Evolutionary conservation across 2,888 invertebrate species (phyloP), one percentile per base, ranked within the genome.

Genomic region (Brachyopa scutellaris): DNA sequence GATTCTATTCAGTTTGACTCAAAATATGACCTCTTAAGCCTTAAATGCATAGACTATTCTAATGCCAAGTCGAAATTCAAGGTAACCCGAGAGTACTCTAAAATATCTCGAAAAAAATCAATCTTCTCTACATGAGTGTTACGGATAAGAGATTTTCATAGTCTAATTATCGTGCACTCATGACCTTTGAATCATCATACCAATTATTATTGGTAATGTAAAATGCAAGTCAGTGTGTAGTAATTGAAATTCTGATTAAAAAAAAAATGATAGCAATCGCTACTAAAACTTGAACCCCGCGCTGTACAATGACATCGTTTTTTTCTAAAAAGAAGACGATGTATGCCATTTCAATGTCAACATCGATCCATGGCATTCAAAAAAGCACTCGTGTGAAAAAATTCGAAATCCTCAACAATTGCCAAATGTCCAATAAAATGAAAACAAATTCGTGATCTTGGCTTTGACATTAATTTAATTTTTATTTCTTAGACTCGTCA

Each of bases 381-480:
- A 6, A 9, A 2, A 38, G 17, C 29, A 59, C 47, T 9, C 8
- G 45, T 45, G 45, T 11, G 40, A 51, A 23, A 31, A 55, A n/a
- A n/a, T n/a, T n/a, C n/a, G 13, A 36, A 62, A 31, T 31, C 70
- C 51, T 66, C 72, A 78, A 59, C 7, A 9, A 45, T 72, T 55
- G 72, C 51, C 40, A 72, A 66, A 72, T 51, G 8, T n/a, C 15
- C 40, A n/a, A 13, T 5, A 15, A 17, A 42, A 36, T 5, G 2
- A 15, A 17, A 23, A 9, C 8, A 49, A 36, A 38, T 36, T 77
- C 64, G 26, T 78, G 40, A 45, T 64, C 59, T 70, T 59, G 70
- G 45, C 64, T 72, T 72, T 78, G 78, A 72, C 78, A 78, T 72
- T 59, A 62, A 11, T 2, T 36, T 2, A 11, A 8, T 49, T 47